phyloP scores from a whole-genome alignment of 2,888 invertebrate species.

The Agrotis ipsilon region DNA sequence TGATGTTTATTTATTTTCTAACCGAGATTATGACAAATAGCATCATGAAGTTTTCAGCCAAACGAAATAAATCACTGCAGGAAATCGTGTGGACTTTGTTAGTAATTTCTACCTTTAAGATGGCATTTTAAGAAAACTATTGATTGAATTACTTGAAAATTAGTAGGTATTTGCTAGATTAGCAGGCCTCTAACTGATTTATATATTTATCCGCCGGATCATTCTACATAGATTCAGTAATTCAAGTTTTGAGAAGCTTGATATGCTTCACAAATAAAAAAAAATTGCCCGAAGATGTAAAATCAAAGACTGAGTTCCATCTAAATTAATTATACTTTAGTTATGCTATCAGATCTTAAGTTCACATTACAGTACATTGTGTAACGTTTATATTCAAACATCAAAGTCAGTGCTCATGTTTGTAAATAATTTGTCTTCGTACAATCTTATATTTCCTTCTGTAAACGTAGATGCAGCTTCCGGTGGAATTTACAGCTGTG shows the following conservation, averaged over 20 bases:
- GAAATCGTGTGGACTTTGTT: too few species aligned
- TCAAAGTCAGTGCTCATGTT: conserved; percentile 47
- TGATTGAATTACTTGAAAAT: too few species aligned
- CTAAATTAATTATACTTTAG: conserved; percentile 4
- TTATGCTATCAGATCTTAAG: conserved; percentile 20
- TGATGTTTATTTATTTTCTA: not conserved
- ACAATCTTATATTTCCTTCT: conserved; percentile 54
- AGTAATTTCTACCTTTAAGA: too few species aligned
- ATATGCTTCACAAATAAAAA: too few species aligned
- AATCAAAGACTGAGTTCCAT: not conserved
- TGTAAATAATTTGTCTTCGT: conserved; percentile 54
- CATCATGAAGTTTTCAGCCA: too few species aligned
- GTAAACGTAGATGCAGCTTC: conserved; percentile 44
- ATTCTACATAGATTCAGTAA: too few species aligned
- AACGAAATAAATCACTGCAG: too few species aligned
- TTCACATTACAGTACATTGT: not conserved
- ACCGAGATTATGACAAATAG: not conserved
- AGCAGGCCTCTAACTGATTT: too few species aligned
- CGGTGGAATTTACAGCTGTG: conserved; percentile 45
- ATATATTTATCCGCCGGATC: too few species aligned
- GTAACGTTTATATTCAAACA: conserved; percentile 34
- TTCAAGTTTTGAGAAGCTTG: too few species aligned
- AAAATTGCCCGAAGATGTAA: not conserved
- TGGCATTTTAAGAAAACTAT: too few species aligned
- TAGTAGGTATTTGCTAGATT: too few species aligned